Base-by-base conservation (phyloP, 2,888 invertebrate species). In the Tenthredo notha region DNA sequence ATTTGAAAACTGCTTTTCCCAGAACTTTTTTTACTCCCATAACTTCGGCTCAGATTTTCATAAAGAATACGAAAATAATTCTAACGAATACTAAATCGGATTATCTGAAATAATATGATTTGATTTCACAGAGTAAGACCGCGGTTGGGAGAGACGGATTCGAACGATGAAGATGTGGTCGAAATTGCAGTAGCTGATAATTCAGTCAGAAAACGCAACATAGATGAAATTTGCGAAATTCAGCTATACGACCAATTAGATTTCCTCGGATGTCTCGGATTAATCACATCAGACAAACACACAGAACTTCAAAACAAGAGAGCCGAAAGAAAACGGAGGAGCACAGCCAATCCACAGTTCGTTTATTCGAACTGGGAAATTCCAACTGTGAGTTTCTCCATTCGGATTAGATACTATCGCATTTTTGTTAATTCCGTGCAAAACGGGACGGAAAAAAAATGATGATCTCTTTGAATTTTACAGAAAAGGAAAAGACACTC, bases 311-410 rank as follows among this genome's bases (percentile, higher is more conserved):
- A 95, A 88, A 95, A 94, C 86, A 94, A 93, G 86, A 92, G 94
- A 83, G 94, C 94, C 12, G 95, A 95, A 89, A 91, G 95, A 58
- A 95, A 95, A 88, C 91, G 95, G 47, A 92, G 95, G 61, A 95
- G 95, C 86, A 95, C 95, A 9, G 95, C 95, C 1, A 95, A 95
- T 90, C 94, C 95, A 1, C 95, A 95, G 87, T 95, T 95, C 89
- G 92, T 95, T 29, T 95, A 95, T 90, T 94, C 94, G 40, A 94
- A 92, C 84, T 88, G 90, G 88, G 92, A 92, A 86, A 85, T 90
- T 84, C 91, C 91, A 58, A 90, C 91, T 87, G 92, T 92, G 89
- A 88, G 82, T 85, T 18, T 67, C 12, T 18, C 33, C 18, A 15
- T 1, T 67, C 33, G 6, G 15, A 67, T 25, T 3, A 67, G 43